A percentile compares a stretch with the other conserved stretches of the same genome.
These are phyloP conservation scores for Charadrius vociferus DNA, from an alignment of 2,113 vertebrate genomes.

Conservation along the genomic window DNA sequence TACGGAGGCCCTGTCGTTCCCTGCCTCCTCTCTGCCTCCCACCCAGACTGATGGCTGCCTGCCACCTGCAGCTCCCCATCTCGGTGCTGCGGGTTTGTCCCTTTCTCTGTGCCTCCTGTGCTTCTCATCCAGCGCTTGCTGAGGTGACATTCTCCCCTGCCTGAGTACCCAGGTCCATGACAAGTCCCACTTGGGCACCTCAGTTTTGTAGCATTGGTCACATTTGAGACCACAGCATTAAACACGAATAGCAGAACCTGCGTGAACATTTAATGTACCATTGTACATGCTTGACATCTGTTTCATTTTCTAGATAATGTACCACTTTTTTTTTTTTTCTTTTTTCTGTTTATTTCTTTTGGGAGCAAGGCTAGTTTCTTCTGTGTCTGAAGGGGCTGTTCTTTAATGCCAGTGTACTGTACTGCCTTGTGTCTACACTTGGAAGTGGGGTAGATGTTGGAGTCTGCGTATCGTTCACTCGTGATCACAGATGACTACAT, in stretches of 20 bases:
- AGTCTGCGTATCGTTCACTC: background rate
- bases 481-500: background rate
- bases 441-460: background rate
- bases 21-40: background rate
- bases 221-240: background rate
- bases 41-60: background rate
- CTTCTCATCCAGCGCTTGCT: background rate
- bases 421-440: background rate
- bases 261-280: background rate
- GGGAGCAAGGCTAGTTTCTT: background rate
- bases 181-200: background rate
- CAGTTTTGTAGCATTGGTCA: background rate
- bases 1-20: background rate
- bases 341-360: background rate
- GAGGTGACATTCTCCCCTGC: background rate
- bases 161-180: background rate
- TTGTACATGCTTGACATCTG: background rate
- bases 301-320: background rate
- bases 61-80: background rate
- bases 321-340: fast-evolving
- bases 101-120: background rate
- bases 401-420: background rate
- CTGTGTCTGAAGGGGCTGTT: background rate
- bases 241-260: background rate
- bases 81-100: background rate